phyloP scores from a whole-genome alignment of 2,888 invertebrate species.

The Dolichopus griseipennis region DNA sequence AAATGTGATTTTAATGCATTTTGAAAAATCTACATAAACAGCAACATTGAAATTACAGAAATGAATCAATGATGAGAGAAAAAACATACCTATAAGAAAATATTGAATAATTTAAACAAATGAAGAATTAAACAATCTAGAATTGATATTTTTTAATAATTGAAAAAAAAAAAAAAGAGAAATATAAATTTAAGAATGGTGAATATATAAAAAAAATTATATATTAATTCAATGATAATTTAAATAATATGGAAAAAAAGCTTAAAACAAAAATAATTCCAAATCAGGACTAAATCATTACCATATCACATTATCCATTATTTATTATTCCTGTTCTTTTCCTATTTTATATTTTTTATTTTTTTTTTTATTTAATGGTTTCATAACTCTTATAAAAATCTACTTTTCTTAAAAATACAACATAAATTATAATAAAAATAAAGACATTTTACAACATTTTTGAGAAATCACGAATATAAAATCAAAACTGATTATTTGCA shows the following conservation, averaged over 20 bases:
- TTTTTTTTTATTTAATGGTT: not conserved
- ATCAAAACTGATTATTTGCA: not conserved
- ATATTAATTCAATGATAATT: not conserved
- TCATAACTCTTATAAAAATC: not conserved
- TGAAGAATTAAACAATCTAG: no score
- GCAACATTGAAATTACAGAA: no score
- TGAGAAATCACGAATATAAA: not conserved
- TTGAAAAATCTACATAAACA: no score
- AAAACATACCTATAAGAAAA: not conserved
- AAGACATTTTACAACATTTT: not conserved
- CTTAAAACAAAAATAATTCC: not conserved
- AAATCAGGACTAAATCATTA: constrained; percentile 4
- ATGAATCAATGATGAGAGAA: not conserved
- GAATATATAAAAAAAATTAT: not conserved
- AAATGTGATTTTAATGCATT: no score
- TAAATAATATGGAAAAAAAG: not conserved
- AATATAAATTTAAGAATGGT: not conserved
- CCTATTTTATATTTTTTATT: not conserved
- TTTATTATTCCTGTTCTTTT: not conserved
- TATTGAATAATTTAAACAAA: no score
- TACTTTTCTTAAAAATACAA: not conserved
- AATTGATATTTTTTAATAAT: not conserved
- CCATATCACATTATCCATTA: constrained; percentile 6
- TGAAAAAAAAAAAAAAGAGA: not conserved
- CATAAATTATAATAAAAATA: not conserved